These are phyloP conservation scores for Tinea semifulvella DNA, from an alignment of 2,888 invertebrate genomes.

Conservation along the genomic window DNA sequence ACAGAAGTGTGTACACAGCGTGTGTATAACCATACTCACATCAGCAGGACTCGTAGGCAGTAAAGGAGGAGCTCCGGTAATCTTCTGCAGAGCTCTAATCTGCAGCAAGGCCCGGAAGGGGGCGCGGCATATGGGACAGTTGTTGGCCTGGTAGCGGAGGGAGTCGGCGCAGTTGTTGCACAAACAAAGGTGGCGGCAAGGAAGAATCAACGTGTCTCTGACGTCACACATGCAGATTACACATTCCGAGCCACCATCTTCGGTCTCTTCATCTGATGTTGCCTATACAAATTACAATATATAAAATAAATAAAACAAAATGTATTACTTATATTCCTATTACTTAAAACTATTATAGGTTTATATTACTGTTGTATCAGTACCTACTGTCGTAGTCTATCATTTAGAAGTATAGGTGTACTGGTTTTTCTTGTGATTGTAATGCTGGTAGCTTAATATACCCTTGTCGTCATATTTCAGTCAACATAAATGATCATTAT, in stretches of 20 bases:
- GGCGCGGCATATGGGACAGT: constrained; percentile 99
- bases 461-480: no score
- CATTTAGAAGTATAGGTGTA: no score
- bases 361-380: no score
- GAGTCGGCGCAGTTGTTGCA: constrained; percentile 98
- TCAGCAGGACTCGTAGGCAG: constrained; percentile 56
- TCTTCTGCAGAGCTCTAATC: constrained; percentile 90
- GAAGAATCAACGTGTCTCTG: constrained; percentile 95
- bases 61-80: constrained; percentile 54
- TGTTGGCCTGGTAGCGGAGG: constrained; percentile 95
- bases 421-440: no score
- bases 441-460: no score
- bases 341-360: no score
- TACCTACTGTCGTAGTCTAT: no score
- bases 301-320: no score
- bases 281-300: constrained; percentile 30
- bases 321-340: no score
- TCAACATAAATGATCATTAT: no score
- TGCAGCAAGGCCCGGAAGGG: constrained; percentile 97
- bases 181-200: constrained; percentile 97
- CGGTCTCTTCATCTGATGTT: constrained; percentile 80
- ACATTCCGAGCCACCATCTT: constrained; percentile 96
- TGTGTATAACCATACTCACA: constrained; percentile 15
- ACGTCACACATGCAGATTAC: constrained; percentile 99
- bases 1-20: no score